A percentile compares a stretch with the other conserved stretches of the same genome.
Evolutionary conservation across 2,113 vertebrate genomes (phyloP).

Genomic region (Entelurus aequoreus): DNA sequence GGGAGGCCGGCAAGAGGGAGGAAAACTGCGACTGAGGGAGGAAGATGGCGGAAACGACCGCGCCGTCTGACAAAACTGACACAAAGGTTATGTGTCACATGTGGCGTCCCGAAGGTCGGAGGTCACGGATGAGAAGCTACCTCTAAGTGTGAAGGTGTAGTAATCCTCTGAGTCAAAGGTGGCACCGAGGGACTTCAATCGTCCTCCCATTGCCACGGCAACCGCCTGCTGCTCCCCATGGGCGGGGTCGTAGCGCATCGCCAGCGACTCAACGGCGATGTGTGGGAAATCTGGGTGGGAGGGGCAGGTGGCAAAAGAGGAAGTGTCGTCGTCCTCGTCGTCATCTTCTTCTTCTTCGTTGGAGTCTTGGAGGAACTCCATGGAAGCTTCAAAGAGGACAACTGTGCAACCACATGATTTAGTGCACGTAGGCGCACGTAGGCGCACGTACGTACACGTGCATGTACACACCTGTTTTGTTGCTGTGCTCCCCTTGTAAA

Average conservation of each 20-base stretch:
- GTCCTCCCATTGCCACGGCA: constrained; percentile 44
- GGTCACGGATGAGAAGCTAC: constrained; percentile 4
- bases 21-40: constrained; percentile 46
- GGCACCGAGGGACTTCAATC: neutral
- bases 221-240: constrained; percentile 51
- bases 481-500: constrained; percentile 9
- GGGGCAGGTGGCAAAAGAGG: constrained; percentile 25
- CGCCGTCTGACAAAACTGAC: constrained; percentile 61
- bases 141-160: constrained; percentile 59
- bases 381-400: constrained; percentile 64
- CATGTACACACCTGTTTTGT: constrained; percentile 29
- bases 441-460: neutral
- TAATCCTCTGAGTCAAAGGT: constrained; percentile 45
- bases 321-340: neutral
- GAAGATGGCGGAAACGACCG: constrained; percentile 56
- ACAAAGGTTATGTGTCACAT: neutral
- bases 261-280: constrained; percentile 57
- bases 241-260: constrained; percentile 49
- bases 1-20: constrained; percentile 12
- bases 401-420: constrained; percentile 10
- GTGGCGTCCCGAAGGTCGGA: neutral
- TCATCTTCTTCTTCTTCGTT: constrained; percentile 11
- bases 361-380: constrained; percentile 67
- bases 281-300: neutral
- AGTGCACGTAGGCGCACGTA: neutral